Evolutionary conservation across 2,888 invertebrate species (phyloP).

Genomic region (Lomographa bimaculata): DNA sequence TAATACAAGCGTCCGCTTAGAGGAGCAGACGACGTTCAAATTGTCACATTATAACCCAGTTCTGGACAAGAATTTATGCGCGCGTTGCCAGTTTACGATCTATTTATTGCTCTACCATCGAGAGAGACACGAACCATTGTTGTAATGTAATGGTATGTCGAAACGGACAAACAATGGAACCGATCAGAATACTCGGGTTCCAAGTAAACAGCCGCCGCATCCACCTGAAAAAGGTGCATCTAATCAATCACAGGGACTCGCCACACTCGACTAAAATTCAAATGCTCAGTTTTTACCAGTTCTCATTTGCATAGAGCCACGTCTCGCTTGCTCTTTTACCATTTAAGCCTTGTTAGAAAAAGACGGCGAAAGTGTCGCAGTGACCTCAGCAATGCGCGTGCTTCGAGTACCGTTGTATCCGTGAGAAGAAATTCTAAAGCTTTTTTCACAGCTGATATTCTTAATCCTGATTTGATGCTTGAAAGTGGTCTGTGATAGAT

Average conservation of each 20-base stretch:
- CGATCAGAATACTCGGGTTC: constrained; percentile 48
- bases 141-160: constrained; percentile 52
- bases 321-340: constrained; percentile 42
- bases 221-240: constrained; percentile 70
- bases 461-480: constrained; percentile 43
- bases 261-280: constrained; percentile 55
- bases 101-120: constrained; percentile 55
- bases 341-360: constrained; percentile 35
- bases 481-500: constrained; percentile 17
- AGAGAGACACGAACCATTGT: constrained; percentile 45
- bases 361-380: constrained; percentile 47
- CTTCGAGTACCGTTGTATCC: constrained; percentile 69
- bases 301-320: constrained; percentile 63
- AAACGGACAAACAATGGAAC: constrained; percentile 58
- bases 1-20: constrained; percentile 3
- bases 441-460: constrained; percentile 57
- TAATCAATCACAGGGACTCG: constrained; percentile 71
- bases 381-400: constrained; percentile 69
- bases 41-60: constrained; percentile 45
- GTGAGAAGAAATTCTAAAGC: constrained; percentile 73
- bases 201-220: constrained; percentile 55
- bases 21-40: constrained; percentile 29
- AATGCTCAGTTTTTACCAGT: constrained; percentile 57
- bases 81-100: constrained; percentile 55
- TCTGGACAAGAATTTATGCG: constrained; percentile 52